Percentiles rank a stretch among this genome's conserved stretches.
phyloP scores from a whole-genome alignment of 2,113 vertebrate genomes.

The Zapornia atra region DNA sequence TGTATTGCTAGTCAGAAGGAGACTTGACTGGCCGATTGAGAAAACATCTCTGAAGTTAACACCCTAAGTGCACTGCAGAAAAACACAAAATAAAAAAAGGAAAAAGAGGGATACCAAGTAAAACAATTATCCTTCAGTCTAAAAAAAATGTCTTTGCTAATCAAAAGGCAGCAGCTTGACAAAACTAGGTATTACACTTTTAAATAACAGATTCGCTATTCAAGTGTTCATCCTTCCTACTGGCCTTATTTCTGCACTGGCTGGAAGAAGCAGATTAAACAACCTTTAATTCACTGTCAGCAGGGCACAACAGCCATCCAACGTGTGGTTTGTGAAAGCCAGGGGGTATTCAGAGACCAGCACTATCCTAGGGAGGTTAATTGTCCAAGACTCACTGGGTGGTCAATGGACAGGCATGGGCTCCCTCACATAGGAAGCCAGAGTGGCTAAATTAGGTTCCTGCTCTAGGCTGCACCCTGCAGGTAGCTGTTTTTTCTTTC shows the following conservation, averaged over 20 bases:
- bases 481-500: background rate
- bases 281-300: background rate
- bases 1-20: background rate
- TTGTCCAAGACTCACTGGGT: background rate
- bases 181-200: background rate
- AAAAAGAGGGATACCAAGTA: background rate
- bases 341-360: background rate
- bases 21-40: background rate
- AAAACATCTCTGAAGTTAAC: background rate
- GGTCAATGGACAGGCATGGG: background rate
- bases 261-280: background rate
- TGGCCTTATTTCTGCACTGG: background rate
- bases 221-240: background rate
- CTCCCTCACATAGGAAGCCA: background rate
- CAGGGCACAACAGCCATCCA: background rate
- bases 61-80: background rate
- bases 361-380: background rate
- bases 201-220: background rate
- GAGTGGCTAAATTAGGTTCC: background rate
- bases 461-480: background rate
- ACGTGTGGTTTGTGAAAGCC: background rate
- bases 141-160: background rate
- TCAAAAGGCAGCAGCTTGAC: background rate
- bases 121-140: background rate
- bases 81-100: background rate